phyloP scores from a whole-genome alignment of 2,797 vertebrate species.

The Oryzias sinensis region DNA sequence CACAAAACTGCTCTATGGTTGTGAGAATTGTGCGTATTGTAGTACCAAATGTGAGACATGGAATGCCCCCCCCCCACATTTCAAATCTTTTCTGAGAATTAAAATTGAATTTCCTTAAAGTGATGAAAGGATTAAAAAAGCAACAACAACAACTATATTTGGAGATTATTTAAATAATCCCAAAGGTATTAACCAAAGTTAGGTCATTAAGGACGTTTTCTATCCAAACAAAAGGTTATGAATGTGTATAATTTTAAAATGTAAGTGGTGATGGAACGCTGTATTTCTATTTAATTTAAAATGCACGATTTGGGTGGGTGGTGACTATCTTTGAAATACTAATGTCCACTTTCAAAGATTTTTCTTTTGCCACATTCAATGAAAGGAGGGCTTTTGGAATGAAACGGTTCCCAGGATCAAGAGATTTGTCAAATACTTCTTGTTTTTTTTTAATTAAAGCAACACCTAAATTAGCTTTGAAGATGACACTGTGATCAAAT shows the following conservation, averaged over 20 bases:
- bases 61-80: no score
- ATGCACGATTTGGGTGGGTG: constrained; percentile 16
- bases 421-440: constrained; percentile 58
- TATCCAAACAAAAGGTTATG: no score
- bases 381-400: constrained; percentile 55
- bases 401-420: constrained; percentile 59
- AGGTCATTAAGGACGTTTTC: no score
- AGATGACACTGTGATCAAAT: constrained; percentile 60
- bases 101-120: no score
- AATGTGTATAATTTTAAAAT: background rate
- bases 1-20: no score
- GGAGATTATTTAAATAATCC: no score
- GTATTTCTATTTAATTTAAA: background rate
- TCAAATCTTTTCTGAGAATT: no score
- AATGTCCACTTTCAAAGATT: constrained; percentile 60
- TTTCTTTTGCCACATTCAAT: constrained; percentile 25
- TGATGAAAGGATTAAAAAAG: no score
- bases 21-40: no score
- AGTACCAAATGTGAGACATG: no score
- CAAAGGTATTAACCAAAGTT: no score
- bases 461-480: constrained; percentile 70
- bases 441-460: constrained; percentile 59
- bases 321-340: constrained; percentile 63
- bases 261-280: background rate
- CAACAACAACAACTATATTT: no score